Conservation (phyloP, 2,888 invertebrate species). For the Cosmia trapezina region DNA sequence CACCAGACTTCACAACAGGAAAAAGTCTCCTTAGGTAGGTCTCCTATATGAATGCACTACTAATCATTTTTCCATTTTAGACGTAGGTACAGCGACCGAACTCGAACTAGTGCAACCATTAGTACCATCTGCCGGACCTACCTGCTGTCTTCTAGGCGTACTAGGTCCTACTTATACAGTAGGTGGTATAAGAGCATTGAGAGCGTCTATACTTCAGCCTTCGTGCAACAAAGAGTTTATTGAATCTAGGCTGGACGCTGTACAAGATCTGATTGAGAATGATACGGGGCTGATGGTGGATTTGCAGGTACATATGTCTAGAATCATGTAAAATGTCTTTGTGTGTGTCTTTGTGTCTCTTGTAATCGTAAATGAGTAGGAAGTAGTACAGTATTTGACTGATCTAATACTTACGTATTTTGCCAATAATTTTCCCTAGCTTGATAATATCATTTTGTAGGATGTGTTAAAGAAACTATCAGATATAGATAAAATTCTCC, state of each 20-base stretch:
- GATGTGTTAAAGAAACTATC: constrained; percentile 92
- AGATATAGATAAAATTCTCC: constrained; percentile 95
- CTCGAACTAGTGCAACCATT: constrained; percentile 93
- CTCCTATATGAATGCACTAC: neutral
- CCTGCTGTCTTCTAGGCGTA: constrained; percentile 85
- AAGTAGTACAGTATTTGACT: no score
- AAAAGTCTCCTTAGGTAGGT: neutral
- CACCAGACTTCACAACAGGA: neutral
- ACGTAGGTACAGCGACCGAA: constrained; percentile 94
- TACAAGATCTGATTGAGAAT: constrained; percentile 94
- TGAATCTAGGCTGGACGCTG: constrained; percentile 92
- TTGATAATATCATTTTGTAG: constrained; percentile 76
- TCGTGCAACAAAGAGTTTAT: constrained; percentile 92
- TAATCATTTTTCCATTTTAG: constrained; percentile 83
- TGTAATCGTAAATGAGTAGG: no score
- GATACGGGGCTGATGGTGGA: constrained; percentile 91
- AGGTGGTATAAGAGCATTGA: constrained; percentile 94
- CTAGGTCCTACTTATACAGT: constrained; percentile 85
- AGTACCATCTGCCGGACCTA: constrained; percentile 83
- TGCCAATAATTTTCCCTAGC: no score
- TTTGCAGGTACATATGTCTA: constrained; percentile 89
- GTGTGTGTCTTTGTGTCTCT: no score
- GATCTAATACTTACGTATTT: no score
- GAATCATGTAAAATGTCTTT: neutral
- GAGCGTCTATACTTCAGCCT: constrained; percentile 95